Conservation (phyloP, 2,888 invertebrate species). For the Coelinius sp. region DNA sequence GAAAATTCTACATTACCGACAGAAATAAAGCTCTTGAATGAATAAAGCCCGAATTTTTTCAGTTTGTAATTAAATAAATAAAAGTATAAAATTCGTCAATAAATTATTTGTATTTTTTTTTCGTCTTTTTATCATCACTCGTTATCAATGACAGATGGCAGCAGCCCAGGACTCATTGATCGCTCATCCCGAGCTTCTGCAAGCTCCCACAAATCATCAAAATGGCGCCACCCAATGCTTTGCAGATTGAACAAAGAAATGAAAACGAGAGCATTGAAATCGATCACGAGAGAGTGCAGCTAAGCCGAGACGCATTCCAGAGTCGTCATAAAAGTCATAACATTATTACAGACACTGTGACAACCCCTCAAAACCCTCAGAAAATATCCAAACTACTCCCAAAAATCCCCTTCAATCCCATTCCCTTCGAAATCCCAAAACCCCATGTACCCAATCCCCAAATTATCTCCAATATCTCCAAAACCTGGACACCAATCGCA, state of each 20-base stretch:
- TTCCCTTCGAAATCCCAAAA: no score
- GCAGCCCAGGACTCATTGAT: neutral
- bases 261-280: neutral
- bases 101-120: neutral
- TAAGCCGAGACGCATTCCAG: neutral
- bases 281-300: neutral
- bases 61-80: no score
- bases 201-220: neutral
- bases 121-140: neutral
- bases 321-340: slow-evolving; percentile 5
- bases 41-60: neutral
- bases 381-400: neutral
- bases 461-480: no score
- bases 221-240: neutral
- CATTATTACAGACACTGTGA: neutral
- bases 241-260: neutral
- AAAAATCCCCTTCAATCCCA: neutral
- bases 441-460: no score
- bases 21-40: neutral
- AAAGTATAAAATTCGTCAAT: no score
- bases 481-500: no score
- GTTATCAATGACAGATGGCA: neutral
- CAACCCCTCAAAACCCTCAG: neutral
- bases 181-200: neutral
- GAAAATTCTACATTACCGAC: neutral